Evolutionary conservation across 2,797 vertebrate species (phyloP), one percentile per base, ranked within the genome.

Genomic region (Sebastes variabilis): DNA sequence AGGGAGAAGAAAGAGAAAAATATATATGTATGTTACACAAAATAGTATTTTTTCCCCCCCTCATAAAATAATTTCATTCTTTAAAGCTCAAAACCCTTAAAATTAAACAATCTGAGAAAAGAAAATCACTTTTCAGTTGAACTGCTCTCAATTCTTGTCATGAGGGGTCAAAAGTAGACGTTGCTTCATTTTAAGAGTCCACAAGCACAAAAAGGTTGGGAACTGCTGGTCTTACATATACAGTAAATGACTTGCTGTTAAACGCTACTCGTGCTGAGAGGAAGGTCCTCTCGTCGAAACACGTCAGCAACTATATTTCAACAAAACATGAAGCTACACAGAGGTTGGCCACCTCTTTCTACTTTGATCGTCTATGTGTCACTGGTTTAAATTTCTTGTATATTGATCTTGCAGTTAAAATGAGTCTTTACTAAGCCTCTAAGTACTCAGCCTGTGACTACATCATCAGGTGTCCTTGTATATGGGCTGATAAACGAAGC

Each of bases 1-100:
- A 66, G 16, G 24, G 20, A 49, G 42, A 49, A 49, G 24, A 11
- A 58, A 58, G 36, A 58, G 22, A 12, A 13, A 56, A 5, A 56
- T 56, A 5, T 38, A 56, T 24, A 25, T 49, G 0, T 0, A 49
- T 49, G 46, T 49, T 49, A 49, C 0, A 12, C 13, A 38, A 38
- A 49, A 49, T 49, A 0, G 18, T 49, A 18, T 29, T 27, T n/a
- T 32, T 4, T 0, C 0, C 0, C 36, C 36, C 34, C 12, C 10
- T 6, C 4, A 12, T 7, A 12, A 62, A 62, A 13, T 61, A 34
- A 0, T n/a, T 32, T 6, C 0, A 32, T 0, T 34, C 30, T 61
- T 20, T 8, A 61, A 12, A 0, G 12, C 58, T 18, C 11, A 66
- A 56, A 56, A 11, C 3, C 32, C 2, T n/a, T 29, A 9, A 34